These are phyloP conservation scores for Bungarus multicinctus DNA, from an alignment of 2,113 vertebrate species.

Conservation along the genomic window DNA sequence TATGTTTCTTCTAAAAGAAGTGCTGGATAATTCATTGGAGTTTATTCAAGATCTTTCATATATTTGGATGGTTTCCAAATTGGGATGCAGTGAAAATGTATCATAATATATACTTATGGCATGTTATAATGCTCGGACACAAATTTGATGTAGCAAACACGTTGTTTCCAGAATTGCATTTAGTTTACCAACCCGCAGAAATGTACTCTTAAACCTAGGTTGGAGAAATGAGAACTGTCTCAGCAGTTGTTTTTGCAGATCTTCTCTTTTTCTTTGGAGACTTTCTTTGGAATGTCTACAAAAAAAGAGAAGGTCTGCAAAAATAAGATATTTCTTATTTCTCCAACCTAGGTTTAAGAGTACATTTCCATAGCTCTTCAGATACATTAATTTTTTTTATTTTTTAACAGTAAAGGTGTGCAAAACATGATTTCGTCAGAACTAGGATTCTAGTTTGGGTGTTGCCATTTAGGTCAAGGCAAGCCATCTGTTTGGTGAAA, in stretches of 20 bases:
- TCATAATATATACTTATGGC: not conserved
- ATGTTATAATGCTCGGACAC: not conserved
- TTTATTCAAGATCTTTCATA: not conserved
- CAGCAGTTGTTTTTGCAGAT: too few relatives aligned
- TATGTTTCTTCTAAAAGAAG: not conserved
- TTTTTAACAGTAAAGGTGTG: not conserved
- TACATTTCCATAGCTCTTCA: not conserved
- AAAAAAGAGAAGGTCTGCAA: not conserved
- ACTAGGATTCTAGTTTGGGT: not conserved
- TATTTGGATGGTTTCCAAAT: not conserved
- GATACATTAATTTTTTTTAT: not conserved
- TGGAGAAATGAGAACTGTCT: too few relatives aligned
- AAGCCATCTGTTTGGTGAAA: not conserved
- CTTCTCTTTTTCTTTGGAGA: not conserved
- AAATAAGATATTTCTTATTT: not conserved
- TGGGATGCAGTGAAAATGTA: not conserved
- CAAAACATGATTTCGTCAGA: not conserved
- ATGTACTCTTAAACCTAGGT: not conserved
- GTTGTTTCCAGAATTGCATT: not conserved
- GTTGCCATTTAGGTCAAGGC: not conserved
- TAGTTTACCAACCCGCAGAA: not conserved
- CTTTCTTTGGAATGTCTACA: not conserved
- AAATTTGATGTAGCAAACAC: not conserved
- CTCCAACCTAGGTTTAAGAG: not conserved
- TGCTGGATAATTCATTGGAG: not conserved